Conservation (phyloP, 2,888 invertebrate genomes). For the Synanthedon myopaeformis region DNA sequence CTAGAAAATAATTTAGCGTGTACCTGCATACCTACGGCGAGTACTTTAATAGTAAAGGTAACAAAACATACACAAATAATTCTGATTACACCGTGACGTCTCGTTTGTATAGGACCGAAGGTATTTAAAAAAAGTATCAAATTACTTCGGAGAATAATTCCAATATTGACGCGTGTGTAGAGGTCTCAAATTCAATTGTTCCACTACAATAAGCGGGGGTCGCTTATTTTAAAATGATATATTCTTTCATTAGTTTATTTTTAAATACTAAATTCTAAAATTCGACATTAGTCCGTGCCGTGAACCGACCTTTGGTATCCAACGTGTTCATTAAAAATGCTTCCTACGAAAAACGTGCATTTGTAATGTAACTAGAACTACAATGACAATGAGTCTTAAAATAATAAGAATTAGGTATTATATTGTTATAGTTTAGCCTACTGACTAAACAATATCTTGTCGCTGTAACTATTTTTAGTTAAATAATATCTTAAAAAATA, state of each 20-base stretch:
- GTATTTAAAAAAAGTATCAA: conserved; percentile 36
- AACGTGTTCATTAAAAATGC: conserved; percentile 40
- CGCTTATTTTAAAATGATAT: conserved; percentile 20
- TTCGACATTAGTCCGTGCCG: conserved; percentile 31
- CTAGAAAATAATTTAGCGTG: no score
- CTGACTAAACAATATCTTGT: no score
- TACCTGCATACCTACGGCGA: no score
- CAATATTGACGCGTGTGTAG: conserved; percentile 37
- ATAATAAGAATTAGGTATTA: no score
- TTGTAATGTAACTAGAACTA: no score
- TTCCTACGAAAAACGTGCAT: conserved; percentile 43
- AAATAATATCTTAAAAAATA: no score
- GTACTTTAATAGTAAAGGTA: no score
- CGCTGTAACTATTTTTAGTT: no score
- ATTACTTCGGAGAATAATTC: conserved; percentile 46
- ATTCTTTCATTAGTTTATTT: conserved; percentile 21
- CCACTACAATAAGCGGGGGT: conserved; percentile 28
- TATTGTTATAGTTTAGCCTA: no score
- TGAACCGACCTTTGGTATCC: conserved; percentile 29
- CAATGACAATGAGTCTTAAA: no score
- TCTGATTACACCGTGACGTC: background rate
- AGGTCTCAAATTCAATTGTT: conserved; percentile 25
- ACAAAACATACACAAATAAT: no score
- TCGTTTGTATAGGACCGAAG: conserved; percentile 3
- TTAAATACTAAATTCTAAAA: conserved; percentile 26